A percentile compares a stretch with the other conserved stretches of the same genome.
Evolutionary conservation across 2,113 vertebrate genomes (phyloP).

Genomic region (Murina feae): DNA sequence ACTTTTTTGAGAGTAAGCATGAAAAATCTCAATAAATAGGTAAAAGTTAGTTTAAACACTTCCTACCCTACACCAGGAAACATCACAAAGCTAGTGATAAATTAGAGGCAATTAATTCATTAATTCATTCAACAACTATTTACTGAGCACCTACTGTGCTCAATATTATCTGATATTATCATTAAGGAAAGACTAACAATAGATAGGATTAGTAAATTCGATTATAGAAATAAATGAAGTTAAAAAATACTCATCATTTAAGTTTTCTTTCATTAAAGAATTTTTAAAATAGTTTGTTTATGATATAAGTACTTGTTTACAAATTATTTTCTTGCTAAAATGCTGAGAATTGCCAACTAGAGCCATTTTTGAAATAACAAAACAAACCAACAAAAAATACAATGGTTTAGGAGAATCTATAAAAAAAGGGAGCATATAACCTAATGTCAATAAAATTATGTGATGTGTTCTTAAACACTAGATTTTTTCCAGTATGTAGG

Average conservation of each 20-base stretch:
- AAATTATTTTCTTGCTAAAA: slow-evolving; percentile 26
- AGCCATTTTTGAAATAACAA: slow-evolving; percentile 21
- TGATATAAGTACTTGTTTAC: slow-evolving; percentile 11
- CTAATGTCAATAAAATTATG: neutral
- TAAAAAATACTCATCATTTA: slow-evolving; percentile 14
- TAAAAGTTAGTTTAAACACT: neutral
- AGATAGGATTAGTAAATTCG: neutral
- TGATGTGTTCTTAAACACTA: neutral
- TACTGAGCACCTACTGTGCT: neutral
- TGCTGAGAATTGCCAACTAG: neutral
- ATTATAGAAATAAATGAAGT: neutral
- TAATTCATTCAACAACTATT: neutral
- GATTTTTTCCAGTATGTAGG: neutral
- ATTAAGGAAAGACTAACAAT: neutral
- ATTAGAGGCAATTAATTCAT: neutral
- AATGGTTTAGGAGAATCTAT: neutral
- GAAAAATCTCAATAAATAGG: neutral
- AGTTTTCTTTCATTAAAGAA: neutral
- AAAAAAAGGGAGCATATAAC: neutral
- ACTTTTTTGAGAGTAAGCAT: slow-evolving; percentile 17
- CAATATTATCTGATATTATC: neutral
- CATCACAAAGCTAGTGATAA: neutral
- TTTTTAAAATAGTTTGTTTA: slow-evolving; percentile 26
- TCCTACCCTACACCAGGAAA: neutral
- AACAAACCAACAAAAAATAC: neutral